Percentiles rank a stretch among this genome's conserved stretches.
phyloP scores from a whole-genome alignment of 1,140 invertebrate species.

The Bombus turneri region DNA sequence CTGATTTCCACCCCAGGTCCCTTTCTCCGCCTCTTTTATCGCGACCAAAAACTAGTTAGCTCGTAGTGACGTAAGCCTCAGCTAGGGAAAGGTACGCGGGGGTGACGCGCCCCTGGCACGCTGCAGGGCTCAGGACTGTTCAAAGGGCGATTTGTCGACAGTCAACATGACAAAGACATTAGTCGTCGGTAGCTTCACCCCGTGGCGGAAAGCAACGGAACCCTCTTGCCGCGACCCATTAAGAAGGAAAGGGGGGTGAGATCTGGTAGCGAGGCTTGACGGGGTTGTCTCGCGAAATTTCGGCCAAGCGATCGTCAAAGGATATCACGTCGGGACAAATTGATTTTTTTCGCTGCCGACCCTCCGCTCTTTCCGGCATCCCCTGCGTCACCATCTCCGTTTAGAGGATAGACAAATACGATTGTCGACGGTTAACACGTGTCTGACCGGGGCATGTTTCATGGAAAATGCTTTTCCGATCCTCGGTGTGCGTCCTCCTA shows the following conservation, averaged over 20 bases:
- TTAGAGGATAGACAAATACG: conserved; percentile 41
- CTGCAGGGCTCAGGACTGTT: conserved; percentile 54
- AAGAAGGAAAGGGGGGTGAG: conserved; percentile 49
- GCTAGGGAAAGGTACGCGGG: background rate
- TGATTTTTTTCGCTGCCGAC: conserved; percentile 70
- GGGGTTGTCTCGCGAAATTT: conserved; percentile 68
- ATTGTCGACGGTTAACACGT: conserved; percentile 9
- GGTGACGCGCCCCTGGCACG: conserved; percentile 7
- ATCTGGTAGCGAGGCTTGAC: background rate
- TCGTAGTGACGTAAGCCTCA: conserved; percentile 38
- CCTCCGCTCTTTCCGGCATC: background rate
- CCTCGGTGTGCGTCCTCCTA: too few species aligned
- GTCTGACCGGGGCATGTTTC: too few species aligned
- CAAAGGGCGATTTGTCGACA: conserved; percentile 79
- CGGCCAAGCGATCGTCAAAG: conserved; percentile 73
- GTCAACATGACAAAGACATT: conserved; percentile 80
- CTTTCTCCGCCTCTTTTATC: background rate
- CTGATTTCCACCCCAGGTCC: background rate
- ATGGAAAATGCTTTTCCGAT: too few species aligned
- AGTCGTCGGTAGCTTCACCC: conserved; percentile 53
- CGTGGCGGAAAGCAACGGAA: conserved; percentile 30
- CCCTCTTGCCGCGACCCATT: conserved; percentile 70
- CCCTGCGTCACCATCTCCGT: background rate
- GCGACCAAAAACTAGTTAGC: conserved; percentile 28
- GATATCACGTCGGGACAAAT: conserved; percentile 73